Evolutionary conservation across 1,140 invertebrate species (phyloP).

Genomic region (Halyomorpha halys): DNA sequence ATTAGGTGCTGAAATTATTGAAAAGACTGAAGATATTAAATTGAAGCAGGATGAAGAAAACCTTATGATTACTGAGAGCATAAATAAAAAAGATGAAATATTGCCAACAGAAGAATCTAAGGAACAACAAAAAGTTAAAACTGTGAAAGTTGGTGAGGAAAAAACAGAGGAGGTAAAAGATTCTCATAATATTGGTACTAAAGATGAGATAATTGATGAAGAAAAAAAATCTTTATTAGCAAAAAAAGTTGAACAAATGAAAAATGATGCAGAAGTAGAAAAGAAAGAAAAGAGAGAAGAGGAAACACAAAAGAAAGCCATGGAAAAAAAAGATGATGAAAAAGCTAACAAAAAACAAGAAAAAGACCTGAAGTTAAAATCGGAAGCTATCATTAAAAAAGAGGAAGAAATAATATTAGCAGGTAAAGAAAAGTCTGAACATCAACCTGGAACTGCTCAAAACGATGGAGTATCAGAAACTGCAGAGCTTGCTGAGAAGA

Average conservation of each 20-base stretch:
- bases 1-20: slow-evolving; percentile 7
- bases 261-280: too few species aligned
- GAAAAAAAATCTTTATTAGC: too few species aligned
- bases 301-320: background rate
- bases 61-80: background rate
- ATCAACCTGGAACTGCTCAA: too few species aligned
- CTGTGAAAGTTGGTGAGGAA: background rate
- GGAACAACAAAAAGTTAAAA: too few species aligned
- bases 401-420: background rate
- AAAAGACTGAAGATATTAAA: background rate
- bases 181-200: too few species aligned
- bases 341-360: background rate
- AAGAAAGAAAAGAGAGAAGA: background rate
- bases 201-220: too few species aligned
- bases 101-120: background rate
- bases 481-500: too few species aligned
- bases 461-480: too few species aligned
- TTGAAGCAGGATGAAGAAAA: background rate
- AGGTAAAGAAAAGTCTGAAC: background rate
- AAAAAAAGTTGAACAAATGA: too few species aligned
- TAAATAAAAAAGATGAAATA: background rate
- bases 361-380: background rate
- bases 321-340: background rate
- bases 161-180: background rate
- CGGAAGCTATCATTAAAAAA: background rate